A percentile compares a stretch with the other conserved stretches of the same genome.
phyloP scores from a whole-genome alignment of 1,140 invertebrate genomes.

The Pseudobourletiella spinata region DNA sequence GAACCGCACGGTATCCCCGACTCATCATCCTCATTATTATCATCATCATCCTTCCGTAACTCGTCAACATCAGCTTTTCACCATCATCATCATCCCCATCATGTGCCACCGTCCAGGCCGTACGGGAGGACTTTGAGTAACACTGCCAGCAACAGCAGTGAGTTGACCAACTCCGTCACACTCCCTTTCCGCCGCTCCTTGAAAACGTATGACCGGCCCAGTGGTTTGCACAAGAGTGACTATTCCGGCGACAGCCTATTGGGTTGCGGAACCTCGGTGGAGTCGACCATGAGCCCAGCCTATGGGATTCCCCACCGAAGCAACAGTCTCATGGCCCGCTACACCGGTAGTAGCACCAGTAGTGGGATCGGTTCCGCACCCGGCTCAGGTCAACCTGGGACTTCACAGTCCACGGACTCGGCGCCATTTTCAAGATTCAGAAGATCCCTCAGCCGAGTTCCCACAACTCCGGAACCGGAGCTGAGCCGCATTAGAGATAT shows the following conservation, averaged over 20 bases:
- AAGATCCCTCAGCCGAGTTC: not conserved
- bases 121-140: constrained; percentile 29
- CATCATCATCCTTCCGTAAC: not conserved
- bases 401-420: no score
- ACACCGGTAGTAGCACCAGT: not conserved
- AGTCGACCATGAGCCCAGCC: no score
- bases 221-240: not conserved
- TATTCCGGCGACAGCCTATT: not conserved
- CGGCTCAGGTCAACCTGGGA: no score
- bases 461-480: constrained; percentile 2
- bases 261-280: no score
- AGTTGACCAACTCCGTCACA: not conserved
- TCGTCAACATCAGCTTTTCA: not conserved
- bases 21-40: not conserved
- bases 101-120: not conserved
- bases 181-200: constrained; percentile 18
- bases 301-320: not conserved
- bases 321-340: not conserved
- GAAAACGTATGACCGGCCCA: constrained; percentile 14
- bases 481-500: not conserved
- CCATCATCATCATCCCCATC: not conserved
- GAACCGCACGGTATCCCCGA: constrained; percentile 1
- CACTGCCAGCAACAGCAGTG: no score
- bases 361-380: not conserved
- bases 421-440: not conserved